A percentile compares a stretch with the other conserved stretches of the same genome.
Conservation (phyloP, 2,797 vertebrate species). For the Hafferia zeledoni region DNA sequence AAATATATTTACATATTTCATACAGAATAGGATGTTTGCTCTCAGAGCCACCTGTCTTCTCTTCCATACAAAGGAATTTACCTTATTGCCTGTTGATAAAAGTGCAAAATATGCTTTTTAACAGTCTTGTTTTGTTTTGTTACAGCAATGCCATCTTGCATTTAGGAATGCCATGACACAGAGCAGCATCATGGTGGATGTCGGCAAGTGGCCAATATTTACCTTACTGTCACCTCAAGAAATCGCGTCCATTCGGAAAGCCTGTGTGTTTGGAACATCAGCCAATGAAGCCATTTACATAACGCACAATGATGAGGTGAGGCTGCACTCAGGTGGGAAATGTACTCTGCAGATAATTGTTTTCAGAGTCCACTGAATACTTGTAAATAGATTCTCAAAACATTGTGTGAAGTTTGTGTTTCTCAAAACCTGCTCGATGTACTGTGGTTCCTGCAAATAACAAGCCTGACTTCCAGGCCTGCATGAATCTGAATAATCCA, state of each 20-base stretch:
- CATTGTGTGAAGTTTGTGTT: neutral
- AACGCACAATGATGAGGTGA: constrained; percentile 89
- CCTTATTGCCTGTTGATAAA: neutral
- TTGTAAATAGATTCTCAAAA: neutral
- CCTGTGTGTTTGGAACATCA: constrained; percentile 90
- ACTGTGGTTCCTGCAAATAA: neutral
- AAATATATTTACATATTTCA: neutral
- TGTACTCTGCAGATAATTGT: neutral
- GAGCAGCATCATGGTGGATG: constrained; percentile 87
- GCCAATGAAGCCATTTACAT: constrained; percentile 93
- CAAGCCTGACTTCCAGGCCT: neutral
- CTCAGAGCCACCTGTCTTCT: neutral
- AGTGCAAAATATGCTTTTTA: neutral
- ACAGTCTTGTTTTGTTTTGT: neutral
- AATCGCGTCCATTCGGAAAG: constrained; percentile 85
- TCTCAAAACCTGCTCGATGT: neutral
- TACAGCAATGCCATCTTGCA: constrained; percentile 20
- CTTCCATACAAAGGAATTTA: neutral
- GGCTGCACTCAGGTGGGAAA: neutral
- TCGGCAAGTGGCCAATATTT: constrained; percentile 95
- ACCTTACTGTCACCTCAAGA: constrained; percentile 89
- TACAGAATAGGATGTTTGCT: neutral
- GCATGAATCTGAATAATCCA: neutral
- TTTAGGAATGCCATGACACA: constrained; percentile 44
- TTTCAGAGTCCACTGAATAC: neutral